Conservation (phyloP, 1,140 invertebrate genomes). For the Caligus rogercresseyi region DNA sequence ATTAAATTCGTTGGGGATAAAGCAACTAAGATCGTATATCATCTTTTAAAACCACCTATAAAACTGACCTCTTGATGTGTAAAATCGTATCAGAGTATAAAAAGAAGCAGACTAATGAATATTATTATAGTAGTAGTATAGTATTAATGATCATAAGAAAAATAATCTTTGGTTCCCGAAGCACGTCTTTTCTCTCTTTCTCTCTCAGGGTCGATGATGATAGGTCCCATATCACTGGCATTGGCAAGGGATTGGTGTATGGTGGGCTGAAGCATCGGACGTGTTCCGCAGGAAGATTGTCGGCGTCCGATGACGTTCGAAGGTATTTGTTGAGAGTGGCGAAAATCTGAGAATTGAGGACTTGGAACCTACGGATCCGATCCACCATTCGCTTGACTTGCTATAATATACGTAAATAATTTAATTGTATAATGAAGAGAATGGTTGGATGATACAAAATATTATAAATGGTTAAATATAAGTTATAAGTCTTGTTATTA, state of each 20-base stretch:
- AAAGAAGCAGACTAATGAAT: no score
- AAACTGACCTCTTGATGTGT: no score
- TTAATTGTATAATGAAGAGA: conserved; percentile 24
- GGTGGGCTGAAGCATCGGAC: conserved; percentile 90
- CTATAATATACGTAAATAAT: no score
- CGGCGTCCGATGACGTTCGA: conserved; percentile 53
- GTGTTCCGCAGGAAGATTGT: conserved; percentile 78
- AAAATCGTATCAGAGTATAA: no score
- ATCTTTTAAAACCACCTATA: no score
- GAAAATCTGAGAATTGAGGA: conserved; percentile 96
- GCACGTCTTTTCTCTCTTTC: neutral
- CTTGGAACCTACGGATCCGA: conserved; percentile 88
- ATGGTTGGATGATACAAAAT: no score
- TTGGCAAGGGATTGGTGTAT: conserved; percentile 51
- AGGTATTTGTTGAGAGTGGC: conserved; percentile 90
- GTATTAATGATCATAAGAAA: no score
- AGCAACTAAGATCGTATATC: no score
- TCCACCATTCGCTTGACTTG: conserved; percentile 92
- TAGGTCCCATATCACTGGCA: conserved; percentile 5
- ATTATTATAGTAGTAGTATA: no score
- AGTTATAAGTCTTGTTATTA: no score
- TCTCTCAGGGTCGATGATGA: neutral
- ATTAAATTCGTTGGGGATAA: no score
- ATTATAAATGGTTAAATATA: no score
- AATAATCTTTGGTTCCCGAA: neutral